Evolutionary conservation across 2,888 invertebrate genomes (phyloP), one percentile per base, ranked within the genome.

Genomic region (Ophion ellenae): DNA sequence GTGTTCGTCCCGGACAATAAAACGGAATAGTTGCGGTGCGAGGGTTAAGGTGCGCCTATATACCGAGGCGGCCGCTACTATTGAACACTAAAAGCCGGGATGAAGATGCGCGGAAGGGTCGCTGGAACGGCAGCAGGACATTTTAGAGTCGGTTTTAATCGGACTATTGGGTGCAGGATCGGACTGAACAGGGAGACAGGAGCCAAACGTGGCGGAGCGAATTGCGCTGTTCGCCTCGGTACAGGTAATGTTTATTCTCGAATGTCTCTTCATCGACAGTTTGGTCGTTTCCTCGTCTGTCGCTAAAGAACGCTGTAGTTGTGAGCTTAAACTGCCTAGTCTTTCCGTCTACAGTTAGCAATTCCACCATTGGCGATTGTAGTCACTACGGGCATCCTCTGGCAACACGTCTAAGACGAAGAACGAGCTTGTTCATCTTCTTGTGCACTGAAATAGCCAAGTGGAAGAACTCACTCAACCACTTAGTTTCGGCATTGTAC

Each of bases 91-190:
- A 67, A 82, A 70, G 28, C 79, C 63, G 75, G 74, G 17, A 85
- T 47, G 28, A 24, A 14, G 78, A 73, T 70, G 70, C 66, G 79
- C 47, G 24, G 63, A 53, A 20, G 63, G 76, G 32, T 82, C 53
- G 57, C 61, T 36, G 20, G 40, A 53, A 17, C 74, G 40, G 45
- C 36, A 82, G 83, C 45, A 77, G 81, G 89, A 88, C 89, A 90
- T 91, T 92, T 90, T 90, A 91, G 91, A 91, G 90, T 88, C 90
- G 86, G 90, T 91, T 92, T 92, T 93, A 92, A 92, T 91, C 92
- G 91, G 89, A 89, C 89, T 89, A 90, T 91, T 88, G 90, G 88
- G 88, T 74, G 83, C 81, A 82, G 83, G 86, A 57, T 47, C 20
- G 47, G 59, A 59, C 45, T 20, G 28, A 59, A 66, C 66, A 40